These are phyloP conservation scores for Drosophila emarginata DNA, from an alignment of 2,888 invertebrate species.

Conservation along the genomic window DNA sequence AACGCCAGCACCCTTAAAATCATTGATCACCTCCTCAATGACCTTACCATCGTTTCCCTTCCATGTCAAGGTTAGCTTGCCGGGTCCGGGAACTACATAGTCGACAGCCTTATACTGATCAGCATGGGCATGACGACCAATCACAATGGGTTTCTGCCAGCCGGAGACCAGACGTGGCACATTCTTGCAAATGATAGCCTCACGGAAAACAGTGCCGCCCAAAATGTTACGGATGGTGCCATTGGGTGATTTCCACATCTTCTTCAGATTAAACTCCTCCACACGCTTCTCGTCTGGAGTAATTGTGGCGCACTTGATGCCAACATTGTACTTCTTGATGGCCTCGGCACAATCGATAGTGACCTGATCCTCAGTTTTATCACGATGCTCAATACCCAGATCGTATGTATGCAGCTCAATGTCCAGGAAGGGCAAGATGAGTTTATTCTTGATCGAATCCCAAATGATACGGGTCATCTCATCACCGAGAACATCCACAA, in stretches of 20 bases:
- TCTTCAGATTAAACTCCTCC: conserved; percentile 92
- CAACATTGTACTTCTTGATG: conserved; percentile 97
- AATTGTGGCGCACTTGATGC: conserved; percentile 99
- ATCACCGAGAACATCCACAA: conserved; percentile 96
- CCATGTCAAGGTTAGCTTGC: conserved; percentile 93
- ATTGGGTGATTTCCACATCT: conserved; percentile 96
- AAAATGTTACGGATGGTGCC: conserved; percentile 94
- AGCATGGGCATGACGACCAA: conserved; percentile 98
- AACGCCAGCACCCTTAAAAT: conserved; percentile 94
- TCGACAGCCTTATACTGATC: conserved; percentile 99
- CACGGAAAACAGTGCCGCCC: conserved; percentile 89
- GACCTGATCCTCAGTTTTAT: conserved; percentile 96
- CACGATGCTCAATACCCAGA: conserved; percentile 96
- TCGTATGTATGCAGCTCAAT: conserved; percentile 97
- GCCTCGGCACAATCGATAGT: conserved; percentile 98
- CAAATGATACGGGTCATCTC: conserved; percentile 99
- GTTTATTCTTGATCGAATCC: conserved; percentile 98
- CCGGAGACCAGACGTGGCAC: conserved; percentile 97
- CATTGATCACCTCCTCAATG: conserved; percentile 90
- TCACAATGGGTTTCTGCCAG: conserved; percentile 98
- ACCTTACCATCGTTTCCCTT: conserved; percentile 84
- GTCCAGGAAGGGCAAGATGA: conserved; percentile 97
- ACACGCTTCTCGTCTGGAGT: conserved; percentile 99
- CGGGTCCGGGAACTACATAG: conserved; percentile 95
- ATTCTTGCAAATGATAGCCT: conserved; percentile 94